phyloP scores from a whole-genome alignment of 2,888 invertebrate genomes.

The Phytoseiulus persimilis region DNA sequence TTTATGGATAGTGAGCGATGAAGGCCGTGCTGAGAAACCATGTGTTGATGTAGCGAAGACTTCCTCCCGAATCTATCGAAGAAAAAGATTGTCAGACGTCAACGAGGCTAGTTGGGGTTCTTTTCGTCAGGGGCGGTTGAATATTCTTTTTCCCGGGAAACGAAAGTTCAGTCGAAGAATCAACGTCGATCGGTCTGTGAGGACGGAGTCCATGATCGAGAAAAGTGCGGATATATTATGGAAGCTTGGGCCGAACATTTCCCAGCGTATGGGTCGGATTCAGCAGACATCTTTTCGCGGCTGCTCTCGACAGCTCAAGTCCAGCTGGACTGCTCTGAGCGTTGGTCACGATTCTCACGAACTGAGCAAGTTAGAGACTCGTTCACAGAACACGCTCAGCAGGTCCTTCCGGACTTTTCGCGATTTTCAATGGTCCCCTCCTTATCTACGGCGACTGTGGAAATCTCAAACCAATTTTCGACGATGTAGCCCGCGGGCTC shows the following conservation, averaged over 20 bases:
- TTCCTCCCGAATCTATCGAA: constrained; percentile 22
- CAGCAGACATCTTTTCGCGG: neutral
- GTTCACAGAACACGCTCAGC: neutral
- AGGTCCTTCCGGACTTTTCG: neutral
- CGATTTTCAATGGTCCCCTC: neutral
- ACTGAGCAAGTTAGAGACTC: neutral
- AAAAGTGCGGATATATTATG: neutral
- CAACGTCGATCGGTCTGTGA: too few relatives aligned
- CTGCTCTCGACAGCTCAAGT: neutral
- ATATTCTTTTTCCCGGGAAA: too few relatives aligned
- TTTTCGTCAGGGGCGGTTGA: too few relatives aligned
- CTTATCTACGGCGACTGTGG: neutral
- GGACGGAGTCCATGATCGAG: too few relatives aligned
- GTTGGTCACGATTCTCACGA: neutral
- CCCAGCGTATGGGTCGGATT: neutral
- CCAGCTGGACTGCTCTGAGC: neutral
- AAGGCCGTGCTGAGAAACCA: constrained; percentile 35
- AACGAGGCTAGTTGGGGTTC: too few relatives aligned
- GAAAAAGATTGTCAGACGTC: neutral
- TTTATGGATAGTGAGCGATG: constrained; percentile 23
- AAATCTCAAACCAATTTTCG: neutral
- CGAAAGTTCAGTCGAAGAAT: too few relatives aligned
- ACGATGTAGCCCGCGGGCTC: neutral
- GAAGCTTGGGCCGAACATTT: neutral
- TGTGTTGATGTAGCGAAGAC: constrained; percentile 31